Evolutionary conservation across 1,140 invertebrate genomes (phyloP), one percentile per base, ranked within the genome.

Genomic region (Lysiphlebus fabarum): DNA sequence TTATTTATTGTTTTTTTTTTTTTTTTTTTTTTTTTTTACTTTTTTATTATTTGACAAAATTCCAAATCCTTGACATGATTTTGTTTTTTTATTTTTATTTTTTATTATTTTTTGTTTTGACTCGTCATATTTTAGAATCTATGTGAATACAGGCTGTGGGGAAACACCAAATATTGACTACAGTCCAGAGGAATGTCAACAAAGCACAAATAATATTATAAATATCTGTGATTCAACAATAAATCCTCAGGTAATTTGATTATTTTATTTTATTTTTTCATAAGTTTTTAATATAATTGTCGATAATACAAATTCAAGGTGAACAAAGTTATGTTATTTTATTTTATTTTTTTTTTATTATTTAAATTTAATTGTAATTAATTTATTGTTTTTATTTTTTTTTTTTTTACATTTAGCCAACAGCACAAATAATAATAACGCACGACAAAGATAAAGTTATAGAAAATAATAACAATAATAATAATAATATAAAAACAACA

Each of bases 111-210:
- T 56, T 33, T 53, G 12, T 38, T 62, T 53, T 61, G 55, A 58
- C 53, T 61, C 53, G 61, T 51, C 60, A 59, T 44, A 77, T 71
- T 80, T 65, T 79, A 89, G 87, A 75, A 86, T 86, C 66, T 85
- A 86, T 70, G 82, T 87, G 49, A 86, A 88, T 72, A 87, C 85
- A 57, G 87, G 67, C 77, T 86, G 65, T 60, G 78, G 78, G 10
- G 76, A 74, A 8, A 74, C 72, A 7, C 69, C 76, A 53, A 81
- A 54, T 44, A 62, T 87, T 43, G 87, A 86, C 17, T 26, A 26
- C 49, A 90, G 88, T 54, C 88, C 89, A 7, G 82, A 89, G 64
- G 89, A 80, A 59, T 70, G 64, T 58, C 65, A 65, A 9, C 64
- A 70, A 14, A 54, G 53, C 36, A 68, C 67, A 56, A 70, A 63